Base-by-base conservation (phyloP, 1,140 invertebrate species). In the Trachelipus rathkii region DNA sequence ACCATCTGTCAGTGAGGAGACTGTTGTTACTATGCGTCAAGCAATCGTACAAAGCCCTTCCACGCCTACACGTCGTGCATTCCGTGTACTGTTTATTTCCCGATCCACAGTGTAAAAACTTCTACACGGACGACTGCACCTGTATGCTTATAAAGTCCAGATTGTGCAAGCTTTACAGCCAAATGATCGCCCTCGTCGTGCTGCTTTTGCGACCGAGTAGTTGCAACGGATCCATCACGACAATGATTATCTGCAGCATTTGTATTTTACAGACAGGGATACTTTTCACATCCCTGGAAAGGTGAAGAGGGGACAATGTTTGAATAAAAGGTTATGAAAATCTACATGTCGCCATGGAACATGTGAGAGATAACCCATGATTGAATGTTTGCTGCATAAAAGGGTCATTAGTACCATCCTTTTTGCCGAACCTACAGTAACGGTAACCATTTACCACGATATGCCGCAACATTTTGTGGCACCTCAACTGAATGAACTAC, bases 231-330 rank as follows among this genome's bases (percentile, higher is more conserved):
- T 60, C 3, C 11, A 24, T 53, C 7, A 46, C 33, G 73, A 78
- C 67, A 67, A 78, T 46, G 44, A 43, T 6, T 75, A 43, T 23
- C 66, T 75, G 4, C 0, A 0, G 0, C 73, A 43, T 67, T 44
- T 74, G n/a, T 8, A 6, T 7, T 75, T 78, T 69, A 66, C 70
- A 33, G 73, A 75, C 43, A 72, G 75, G 21, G 50, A 73, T 44
- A 75, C 77, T 23, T 75, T 78, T 23, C 60, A 78, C 73, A 19
- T 44, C 7, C 33, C 19, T 67, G 72, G 72, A 8, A 68, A 23
- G 72, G 81, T 82, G 11, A 82, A 82, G 46, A 77, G 74, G 33
- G 2, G 23, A n/a, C 81, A 82, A 82, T 74, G 66, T 73, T 2
- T 7, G 81, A 33, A 81, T 81, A 67, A 81, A 75, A 79, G 77